Percentiles rank a stretch among this genome's conserved stretches.
Conservation (phyloP, 2,888 invertebrate species). For the Thereva nobilitata region DNA sequence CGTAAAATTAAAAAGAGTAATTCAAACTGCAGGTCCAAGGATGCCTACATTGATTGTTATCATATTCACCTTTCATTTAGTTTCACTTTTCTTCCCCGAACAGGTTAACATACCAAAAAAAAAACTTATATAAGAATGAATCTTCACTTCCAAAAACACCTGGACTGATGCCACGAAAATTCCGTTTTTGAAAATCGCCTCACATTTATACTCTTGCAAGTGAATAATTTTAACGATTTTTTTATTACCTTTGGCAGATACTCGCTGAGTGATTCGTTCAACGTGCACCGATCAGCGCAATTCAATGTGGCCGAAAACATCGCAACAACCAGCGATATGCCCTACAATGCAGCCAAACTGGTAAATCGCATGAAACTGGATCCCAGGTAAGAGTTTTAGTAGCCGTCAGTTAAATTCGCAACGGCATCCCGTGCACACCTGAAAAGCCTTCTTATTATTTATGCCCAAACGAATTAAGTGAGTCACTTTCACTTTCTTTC, state of each 20-base stretch:
- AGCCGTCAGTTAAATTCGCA: conserved; percentile 5
- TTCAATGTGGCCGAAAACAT: conserved; percentile 63
- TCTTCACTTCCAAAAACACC: background rate
- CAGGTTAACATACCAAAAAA: conserved; percentile 4
- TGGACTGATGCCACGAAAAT: background rate
- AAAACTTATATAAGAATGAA: background rate
- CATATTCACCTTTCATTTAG: conserved; percentile 10
- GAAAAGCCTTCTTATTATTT: background rate
- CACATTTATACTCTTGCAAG: background rate
- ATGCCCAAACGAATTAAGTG: background rate
- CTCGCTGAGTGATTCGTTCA: conserved; percentile 58
- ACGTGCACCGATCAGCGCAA: conserved; percentile 54
- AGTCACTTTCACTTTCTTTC: background rate
- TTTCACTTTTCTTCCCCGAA: conserved; percentile 26
- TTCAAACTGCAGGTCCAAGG: no score
- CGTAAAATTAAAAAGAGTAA: no score
- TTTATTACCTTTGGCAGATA: conserved; percentile 44
- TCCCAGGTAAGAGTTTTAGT: conserved; percentile 47
- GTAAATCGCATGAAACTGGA: conserved; percentile 59
- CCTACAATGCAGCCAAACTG: conserved; percentile 60
- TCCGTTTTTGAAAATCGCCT: background rate
- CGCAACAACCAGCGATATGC: conserved; percentile 60
- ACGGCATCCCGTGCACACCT: background rate
- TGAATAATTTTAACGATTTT: background rate
- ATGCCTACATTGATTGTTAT: background rate